Base-by-base conservation (phyloP, 2,797 vertebrate species). In the Bradypus variegatus region DNA sequence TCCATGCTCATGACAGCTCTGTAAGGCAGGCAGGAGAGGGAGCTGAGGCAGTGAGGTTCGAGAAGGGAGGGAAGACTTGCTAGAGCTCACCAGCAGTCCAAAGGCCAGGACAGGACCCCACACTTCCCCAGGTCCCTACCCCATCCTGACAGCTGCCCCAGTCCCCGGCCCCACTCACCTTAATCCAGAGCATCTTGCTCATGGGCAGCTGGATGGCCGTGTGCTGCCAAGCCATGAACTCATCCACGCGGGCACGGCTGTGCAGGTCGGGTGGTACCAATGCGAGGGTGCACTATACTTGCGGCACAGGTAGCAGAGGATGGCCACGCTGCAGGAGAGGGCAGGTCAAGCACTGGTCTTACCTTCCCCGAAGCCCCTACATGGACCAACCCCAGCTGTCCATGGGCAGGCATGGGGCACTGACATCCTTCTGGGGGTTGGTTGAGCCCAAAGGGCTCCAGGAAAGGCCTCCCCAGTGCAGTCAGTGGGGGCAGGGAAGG, bases 191-290 rank as follows among this genome's bases (percentile, higher is more conserved):
- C 12, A 99, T 33, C 96, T 97, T 98, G 82, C 95, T 96, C 6
- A 97, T 98, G 73, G 98, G 97, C 0, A 86, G 58, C 62, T 98
- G 95, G 19, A 98, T 95, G 96, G 95, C 97, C 7, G 87, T 3
- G 14, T 99, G 98, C 95, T 99, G 98, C 99, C 99, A 99, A 25
- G 98, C 97, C 90, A 99, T 97, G 92, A 98, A 99, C 86, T 99
- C 98, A 3, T 99, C 98, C 41, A 99, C 98, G 0, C 95, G 96
- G 1, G 98, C 98, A 4, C 97, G 97, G 11, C 95, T 98, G 94
- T 98, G 98, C 95, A 98, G 95, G 75, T 99, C 98, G 0, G 98
- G 97, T 0, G 99, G 94, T 98, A 99, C 99, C 99, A 99, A 97
- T 99, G 98, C 33, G 98, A 98, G 0, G 98, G 97, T 4, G 98